Conservation (phyloP, 2,797 vertebrate genomes). For the Anableps anableps region DNA sequence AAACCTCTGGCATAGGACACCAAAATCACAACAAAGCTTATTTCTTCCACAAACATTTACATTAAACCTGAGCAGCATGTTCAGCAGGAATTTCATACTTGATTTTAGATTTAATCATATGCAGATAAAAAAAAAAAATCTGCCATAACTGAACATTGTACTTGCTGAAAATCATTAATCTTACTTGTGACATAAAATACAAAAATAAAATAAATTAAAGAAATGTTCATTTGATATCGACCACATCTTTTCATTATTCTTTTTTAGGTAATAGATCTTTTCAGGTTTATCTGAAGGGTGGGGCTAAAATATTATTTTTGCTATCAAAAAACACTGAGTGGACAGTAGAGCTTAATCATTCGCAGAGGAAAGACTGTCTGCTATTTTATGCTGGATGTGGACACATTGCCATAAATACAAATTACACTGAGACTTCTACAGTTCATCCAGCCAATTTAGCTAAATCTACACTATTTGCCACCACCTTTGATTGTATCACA, state of each 20-base stretch:
- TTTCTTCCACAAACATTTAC: slow-evolving; percentile 21
- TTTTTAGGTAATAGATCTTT: slow-evolving; percentile 62
- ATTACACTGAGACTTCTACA: slow-evolving; percentile 69
- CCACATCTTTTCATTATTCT: slow-evolving; percentile 7
- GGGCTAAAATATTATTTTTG: slow-evolving; percentile 65
- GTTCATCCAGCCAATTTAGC: slow-evolving; percentile 55
- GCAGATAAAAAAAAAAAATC: not conserved
- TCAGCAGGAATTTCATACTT: slow-evolving; percentile 24
- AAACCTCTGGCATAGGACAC: slow-evolving; percentile 13
- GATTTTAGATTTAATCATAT: slow-evolving; percentile 1
- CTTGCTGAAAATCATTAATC: slow-evolving; percentile 41
- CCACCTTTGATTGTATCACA: slow-evolving; percentile 35
- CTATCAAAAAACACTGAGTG: slow-evolving; percentile 51
- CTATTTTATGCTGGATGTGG: slow-evolving; percentile 69
- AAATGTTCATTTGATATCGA: slow-evolving; percentile 15
- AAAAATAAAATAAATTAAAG: not conserved
- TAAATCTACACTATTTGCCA: slow-evolving; percentile 46
- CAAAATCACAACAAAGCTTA: slow-evolving; percentile 28
- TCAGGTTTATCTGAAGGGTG: slow-evolving; percentile 63
- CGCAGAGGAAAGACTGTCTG: slow-evolving; percentile 36
- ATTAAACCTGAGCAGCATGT: slow-evolving; percentile 19
- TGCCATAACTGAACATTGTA: not conserved
- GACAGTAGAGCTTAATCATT: slow-evolving; percentile 71
- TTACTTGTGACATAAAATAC: slow-evolving; percentile 29
- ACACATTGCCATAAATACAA: slow-evolving; percentile 72